Percentiles rank a stretch among this genome's conserved stretches.
Evolutionary conservation across 2,888 invertebrate genomes (phyloP).

Genomic region (Lysandra coridon): DNA sequence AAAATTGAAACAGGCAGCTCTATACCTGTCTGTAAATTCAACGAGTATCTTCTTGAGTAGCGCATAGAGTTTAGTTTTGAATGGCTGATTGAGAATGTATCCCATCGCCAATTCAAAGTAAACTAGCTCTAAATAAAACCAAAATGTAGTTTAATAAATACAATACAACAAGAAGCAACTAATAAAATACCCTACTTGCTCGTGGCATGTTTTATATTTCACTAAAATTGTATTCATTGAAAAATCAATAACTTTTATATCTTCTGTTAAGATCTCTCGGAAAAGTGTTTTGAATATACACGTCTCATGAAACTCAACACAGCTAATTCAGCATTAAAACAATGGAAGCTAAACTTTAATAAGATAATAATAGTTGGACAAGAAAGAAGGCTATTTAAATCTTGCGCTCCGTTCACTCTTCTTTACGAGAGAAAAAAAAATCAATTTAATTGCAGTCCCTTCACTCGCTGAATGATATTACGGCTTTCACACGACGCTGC

Average conservation of each 20-base stretch:
- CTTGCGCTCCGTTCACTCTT: not conserved
- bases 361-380: slow-evolving; percentile 16
- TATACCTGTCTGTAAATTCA: too few relatives aligned
- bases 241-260: not conserved
- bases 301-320: not conserved
- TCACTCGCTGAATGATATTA: not conserved
- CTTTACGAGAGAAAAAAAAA: not conserved
- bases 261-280: too few relatives aligned
- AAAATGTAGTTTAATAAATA: too few relatives aligned
- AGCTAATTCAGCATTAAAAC: not conserved
- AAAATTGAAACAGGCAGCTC: too few relatives aligned
- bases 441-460: not conserved
- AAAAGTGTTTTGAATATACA: not conserved
- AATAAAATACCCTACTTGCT: too few relatives aligned
- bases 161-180: too few relatives aligned
- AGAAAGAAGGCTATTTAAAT: slow-evolving; percentile 8
- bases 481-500: not conserved
- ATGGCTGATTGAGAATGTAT: too few relatives aligned
- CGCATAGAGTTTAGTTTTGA: too few relatives aligned
- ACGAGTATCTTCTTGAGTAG: too few relatives aligned
- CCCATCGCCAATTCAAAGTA: too few relatives aligned
- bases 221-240: not conserved
- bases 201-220: too few relatives aligned
- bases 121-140: too few relatives aligned
- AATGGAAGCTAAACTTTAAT: slow-evolving; percentile 9